phyloP scores from a whole-genome alignment of 2,113 vertebrate species.

The Prunella himalayana region DNA sequence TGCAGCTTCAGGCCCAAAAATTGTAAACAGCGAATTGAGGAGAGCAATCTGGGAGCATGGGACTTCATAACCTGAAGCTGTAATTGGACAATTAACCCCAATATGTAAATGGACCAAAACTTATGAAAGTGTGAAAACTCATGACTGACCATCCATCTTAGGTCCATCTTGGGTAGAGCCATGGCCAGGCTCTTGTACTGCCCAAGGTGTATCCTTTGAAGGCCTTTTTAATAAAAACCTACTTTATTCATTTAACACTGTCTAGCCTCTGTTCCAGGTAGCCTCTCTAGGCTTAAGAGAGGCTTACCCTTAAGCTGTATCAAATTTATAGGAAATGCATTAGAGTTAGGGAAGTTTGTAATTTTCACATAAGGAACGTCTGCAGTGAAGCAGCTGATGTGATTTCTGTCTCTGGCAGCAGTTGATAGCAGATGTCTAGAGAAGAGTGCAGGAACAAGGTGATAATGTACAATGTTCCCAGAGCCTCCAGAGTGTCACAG shows the following conservation, averaged over 20 bases:
- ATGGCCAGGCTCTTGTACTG: neutral
- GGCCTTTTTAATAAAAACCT: neutral
- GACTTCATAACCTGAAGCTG: neutral
- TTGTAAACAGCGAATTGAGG: neutral
- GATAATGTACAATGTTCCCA: neutral
- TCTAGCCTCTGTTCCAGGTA: neutral
- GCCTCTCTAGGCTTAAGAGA: neutral
- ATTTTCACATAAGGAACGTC: neutral
- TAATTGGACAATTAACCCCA: neutral
- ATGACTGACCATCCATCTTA: accelerated
- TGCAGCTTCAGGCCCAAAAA: neutral
- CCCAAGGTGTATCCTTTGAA: neutral
- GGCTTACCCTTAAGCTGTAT: neutral
- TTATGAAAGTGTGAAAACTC: neutral
- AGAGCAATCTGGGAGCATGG: neutral
- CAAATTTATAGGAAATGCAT: neutral
- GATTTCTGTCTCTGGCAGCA: neutral
- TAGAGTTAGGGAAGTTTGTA: neutral
- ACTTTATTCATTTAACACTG: neutral
- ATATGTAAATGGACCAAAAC: neutral
- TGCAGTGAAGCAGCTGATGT: neutral
- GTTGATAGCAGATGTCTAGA: neutral
- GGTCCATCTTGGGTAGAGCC: neutral
- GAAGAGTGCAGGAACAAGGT: neutral
- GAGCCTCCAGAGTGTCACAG: neutral